Conservation (phyloP, 1,140 invertebrate genomes). For the Oncopodura yosiiana region DNA sequence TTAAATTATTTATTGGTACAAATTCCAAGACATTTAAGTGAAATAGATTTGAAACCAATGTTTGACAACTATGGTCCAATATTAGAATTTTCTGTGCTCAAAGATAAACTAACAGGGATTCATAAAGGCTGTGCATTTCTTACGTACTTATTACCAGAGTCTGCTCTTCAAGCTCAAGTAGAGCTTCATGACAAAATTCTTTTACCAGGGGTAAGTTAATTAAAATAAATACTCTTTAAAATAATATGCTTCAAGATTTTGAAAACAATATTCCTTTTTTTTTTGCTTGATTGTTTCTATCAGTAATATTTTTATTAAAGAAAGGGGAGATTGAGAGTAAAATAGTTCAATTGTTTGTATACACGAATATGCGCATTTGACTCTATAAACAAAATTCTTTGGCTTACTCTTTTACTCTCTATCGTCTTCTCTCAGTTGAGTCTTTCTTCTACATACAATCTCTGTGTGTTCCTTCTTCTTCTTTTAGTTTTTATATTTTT, state of each 20-base stretch:
- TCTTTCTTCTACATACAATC: too few relatives aligned
- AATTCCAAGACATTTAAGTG: constrained; percentile 79
- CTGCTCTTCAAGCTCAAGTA: constrained; percentile 79
- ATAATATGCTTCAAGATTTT: neutral
- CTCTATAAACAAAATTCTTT: neutral
- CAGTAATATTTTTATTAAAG: too few relatives aligned
- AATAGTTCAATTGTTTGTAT: too few relatives aligned
- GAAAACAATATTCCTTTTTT: neutral
- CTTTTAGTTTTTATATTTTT: too few relatives aligned
- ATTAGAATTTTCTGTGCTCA: constrained; percentile 84
- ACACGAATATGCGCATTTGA: neutral
- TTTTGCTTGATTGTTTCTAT: too few relatives aligned
- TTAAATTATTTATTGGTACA: constrained; percentile 84
- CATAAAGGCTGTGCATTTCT: constrained; percentile 71
- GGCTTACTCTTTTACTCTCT: neutral
- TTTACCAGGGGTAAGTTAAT: constrained; percentile 83
- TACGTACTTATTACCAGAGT: constrained; percentile 89
- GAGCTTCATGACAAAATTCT: constrained; percentile 94
- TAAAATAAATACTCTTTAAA: constrained; percentile 41
- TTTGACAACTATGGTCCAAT: constrained; percentile 89
- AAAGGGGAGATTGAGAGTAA: too few relatives aligned
- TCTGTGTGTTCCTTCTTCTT: too few relatives aligned
- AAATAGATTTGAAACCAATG: constrained; percentile 76
- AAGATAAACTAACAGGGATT: constrained; percentile 76
- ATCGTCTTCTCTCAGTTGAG: too few relatives aligned